A percentile compares a stretch with the other conserved stretches of the same genome.
phyloP scores from a whole-genome alignment of 2,888 invertebrate genomes.

The Patella depressa region DNA sequence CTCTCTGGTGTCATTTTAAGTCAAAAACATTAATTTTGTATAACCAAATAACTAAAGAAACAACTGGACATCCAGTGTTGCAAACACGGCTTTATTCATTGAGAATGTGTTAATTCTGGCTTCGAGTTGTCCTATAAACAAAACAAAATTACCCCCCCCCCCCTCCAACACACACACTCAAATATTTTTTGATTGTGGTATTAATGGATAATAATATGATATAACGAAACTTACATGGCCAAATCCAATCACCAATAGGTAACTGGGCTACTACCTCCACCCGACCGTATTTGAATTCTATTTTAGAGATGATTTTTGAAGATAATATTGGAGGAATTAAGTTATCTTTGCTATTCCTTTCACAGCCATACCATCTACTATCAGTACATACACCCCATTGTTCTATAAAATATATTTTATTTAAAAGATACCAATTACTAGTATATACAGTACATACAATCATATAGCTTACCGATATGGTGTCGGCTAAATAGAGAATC shows the following conservation, averaged over 20 bases:
- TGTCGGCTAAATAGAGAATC: too few species aligned
- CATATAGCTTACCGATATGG: too few species aligned
- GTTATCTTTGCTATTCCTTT: neutral
- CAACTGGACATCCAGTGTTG: too few species aligned
- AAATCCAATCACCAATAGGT: conserved; percentile 81
- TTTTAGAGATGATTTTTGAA: conserved; percentile 17
- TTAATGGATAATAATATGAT: neutral
- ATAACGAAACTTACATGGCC: conserved; percentile 74
- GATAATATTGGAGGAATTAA: conserved; percentile 25
- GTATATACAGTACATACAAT: too few species aligned
- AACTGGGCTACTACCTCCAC: conserved; percentile 78
- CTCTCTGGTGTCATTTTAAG: too few species aligned
- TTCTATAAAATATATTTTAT: neutral
- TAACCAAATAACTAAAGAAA: too few species aligned
- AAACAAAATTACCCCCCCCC: neutral
- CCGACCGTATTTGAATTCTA: conserved; percentile 75
- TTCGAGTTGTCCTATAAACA: neutral
- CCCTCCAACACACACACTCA: neutral
- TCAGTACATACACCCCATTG: conserved; percentile 22
- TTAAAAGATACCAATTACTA: too few species aligned
- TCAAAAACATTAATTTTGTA: too few species aligned
- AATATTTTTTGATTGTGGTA: neutral
- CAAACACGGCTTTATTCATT: too few species aligned
- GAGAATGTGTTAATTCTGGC: too few species aligned
- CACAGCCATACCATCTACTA: conserved; percentile 20